phyloP scores from a whole-genome alignment of 2,797 vertebrate species.

The Otolemur crassicaudatus region DNA sequence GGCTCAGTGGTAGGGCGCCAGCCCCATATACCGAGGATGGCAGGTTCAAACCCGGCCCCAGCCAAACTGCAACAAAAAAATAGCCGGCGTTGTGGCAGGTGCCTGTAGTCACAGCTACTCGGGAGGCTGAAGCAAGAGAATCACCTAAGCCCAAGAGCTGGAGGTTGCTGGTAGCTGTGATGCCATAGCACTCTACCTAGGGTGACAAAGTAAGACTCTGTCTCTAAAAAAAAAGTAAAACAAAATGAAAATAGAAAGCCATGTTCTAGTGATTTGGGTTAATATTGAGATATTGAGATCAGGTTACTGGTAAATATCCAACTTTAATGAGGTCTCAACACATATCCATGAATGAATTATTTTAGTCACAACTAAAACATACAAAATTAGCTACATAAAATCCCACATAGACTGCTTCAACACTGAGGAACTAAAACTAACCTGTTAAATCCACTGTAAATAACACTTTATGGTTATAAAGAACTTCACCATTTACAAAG shows the following conservation, averaged over 20 bases:
- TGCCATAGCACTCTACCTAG: too few relatives aligned
- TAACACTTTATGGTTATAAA: neutral
- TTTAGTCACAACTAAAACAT: constrained; percentile 36
- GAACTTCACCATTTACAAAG: constrained; percentile 6
- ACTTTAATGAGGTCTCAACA: constrained; percentile 51
- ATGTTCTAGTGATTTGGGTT: constrained; percentile 27
- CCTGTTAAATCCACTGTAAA: neutral
- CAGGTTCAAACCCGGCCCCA: too few relatives aligned
- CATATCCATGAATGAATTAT: neutral
- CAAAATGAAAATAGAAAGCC: neutral
- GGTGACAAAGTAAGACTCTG: too few relatives aligned
- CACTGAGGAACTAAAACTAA: constrained; percentile 43
- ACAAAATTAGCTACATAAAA: constrained; percentile 61
- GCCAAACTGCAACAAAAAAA: too few relatives aligned
- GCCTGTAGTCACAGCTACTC: too few relatives aligned
- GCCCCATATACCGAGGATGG: too few relatives aligned
- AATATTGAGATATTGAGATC: constrained; percentile 7
- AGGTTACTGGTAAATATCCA: constrained; percentile 19
- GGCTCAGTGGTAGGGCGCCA: too few relatives aligned
- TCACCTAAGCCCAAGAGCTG: too few relatives aligned
- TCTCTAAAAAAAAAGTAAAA: neutral
- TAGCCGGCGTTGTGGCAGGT: too few relatives aligned
- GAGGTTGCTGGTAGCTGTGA: too few relatives aligned
- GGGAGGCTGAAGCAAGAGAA: too few relatives aligned
- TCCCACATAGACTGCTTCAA: neutral